These are phyloP conservation scores for Grammomys surdaster DNA, from an alignment of 2,113 vertebrate species.

Conservation along the genomic window DNA sequence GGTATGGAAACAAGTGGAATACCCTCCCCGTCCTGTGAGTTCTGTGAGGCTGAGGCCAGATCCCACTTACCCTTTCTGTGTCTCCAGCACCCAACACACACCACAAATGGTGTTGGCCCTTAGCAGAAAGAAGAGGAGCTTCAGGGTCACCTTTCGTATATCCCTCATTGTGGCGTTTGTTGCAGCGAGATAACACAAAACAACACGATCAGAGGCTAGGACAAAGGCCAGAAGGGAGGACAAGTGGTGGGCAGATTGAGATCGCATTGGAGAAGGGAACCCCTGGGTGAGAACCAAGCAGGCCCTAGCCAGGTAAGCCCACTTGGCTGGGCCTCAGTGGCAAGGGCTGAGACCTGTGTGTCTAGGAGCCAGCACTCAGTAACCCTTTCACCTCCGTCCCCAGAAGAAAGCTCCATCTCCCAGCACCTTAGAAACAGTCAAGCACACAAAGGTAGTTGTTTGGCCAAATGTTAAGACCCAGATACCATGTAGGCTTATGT, in stretches of 20 bases:
- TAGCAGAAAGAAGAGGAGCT: neutral
- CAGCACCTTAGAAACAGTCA: neutral
- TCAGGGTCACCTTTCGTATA: neutral
- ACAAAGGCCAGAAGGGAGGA: neutral
- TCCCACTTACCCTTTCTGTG: neutral
- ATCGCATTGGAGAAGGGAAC: neutral
- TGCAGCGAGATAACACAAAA: neutral
- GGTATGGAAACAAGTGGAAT: neutral
- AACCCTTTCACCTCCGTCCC: neutral
- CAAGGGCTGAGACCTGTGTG: neutral
- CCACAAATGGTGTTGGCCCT: neutral
- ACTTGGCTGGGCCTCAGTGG: neutral
- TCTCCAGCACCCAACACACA: neutral
- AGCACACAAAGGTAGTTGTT: neutral
- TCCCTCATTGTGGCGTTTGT: neutral
- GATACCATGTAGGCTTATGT: neutral
- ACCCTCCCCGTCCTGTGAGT: neutral
- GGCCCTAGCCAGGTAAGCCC: neutral
- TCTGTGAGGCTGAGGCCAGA: neutral
- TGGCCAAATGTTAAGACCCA: neutral
- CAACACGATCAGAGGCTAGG: neutral
- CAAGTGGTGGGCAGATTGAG: neutral
- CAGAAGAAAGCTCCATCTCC: neutral
- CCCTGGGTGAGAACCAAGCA: neutral
- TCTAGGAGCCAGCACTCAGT: neutral